Conservation (phyloP, 2,797 vertebrate species). For the Setipinna tenuifilis region DNA sequence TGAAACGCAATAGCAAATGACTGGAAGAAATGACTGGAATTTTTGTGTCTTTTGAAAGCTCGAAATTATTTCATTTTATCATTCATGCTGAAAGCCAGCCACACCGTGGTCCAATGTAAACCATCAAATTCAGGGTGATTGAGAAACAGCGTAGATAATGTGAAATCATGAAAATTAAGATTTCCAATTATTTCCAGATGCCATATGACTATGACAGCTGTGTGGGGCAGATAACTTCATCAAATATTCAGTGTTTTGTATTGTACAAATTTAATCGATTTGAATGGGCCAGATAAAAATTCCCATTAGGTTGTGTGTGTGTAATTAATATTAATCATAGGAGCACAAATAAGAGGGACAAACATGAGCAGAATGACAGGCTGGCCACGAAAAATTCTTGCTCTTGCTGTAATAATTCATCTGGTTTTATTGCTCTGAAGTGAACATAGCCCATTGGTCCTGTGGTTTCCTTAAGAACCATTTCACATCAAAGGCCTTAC, state of each 20-base stretch:
- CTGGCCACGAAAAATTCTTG: neutral
- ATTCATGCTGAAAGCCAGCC: neutral
- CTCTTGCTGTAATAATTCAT: neutral
- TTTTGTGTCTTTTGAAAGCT: neutral
- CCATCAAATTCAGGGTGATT: slow-evolving; percentile 24
- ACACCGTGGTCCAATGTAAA: neutral
- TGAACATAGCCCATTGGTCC: neutral
- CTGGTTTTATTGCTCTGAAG: neutral
- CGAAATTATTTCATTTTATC: slow-evolving; percentile 4
- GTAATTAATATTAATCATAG: slow-evolving; percentile 42
- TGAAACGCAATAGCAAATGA: slow-evolving; percentile 3
- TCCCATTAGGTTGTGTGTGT: slow-evolving; percentile 29
- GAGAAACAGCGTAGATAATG: slow-evolving; percentile 8
- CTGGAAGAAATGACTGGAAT: neutral
- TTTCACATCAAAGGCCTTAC: neutral
- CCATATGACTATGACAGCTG: slow-evolving; percentile 45
- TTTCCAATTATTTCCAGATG: slow-evolving; percentile 35
- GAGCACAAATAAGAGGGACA: neutral
- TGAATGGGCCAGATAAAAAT: slow-evolving; percentile 31
- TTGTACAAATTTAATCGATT: slow-evolving; percentile 35
- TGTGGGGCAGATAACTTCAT: slow-evolving; percentile 42
- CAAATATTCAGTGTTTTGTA: slow-evolving; percentile 40
- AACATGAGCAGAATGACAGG: neutral
- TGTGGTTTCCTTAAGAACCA: neutral
- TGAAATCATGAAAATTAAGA: neutral